Percentiles rank a stretch among this genome's conserved stretches.
Conservation (phyloP, 2,888 invertebrate species). For the Drosophila algonquin region DNA sequence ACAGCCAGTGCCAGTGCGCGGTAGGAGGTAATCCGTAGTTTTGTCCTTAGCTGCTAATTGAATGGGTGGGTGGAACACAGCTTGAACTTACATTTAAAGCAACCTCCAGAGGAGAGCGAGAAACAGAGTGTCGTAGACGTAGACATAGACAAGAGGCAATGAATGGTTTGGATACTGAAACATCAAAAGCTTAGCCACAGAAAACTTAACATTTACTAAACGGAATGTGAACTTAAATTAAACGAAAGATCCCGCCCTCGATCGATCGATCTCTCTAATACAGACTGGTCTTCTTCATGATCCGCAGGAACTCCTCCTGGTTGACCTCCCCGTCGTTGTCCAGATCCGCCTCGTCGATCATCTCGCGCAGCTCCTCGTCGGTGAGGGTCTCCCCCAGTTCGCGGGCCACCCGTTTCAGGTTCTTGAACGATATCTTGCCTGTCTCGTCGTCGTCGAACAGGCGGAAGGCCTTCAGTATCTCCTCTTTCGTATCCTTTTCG, state of each 20-base stretch:
- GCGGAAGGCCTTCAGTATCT: constrained; percentile 98
- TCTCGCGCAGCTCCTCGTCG: constrained; percentile 98
- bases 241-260: background rate
- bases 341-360: constrained; percentile 98
- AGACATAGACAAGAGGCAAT: background rate
- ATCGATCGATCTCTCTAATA: constrained; percentile 85
- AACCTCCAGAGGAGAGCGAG: background rate
- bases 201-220: background rate
- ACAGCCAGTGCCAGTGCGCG: constrained; percentile 65
- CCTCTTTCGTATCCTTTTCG: constrained; percentile 97
- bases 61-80: background rate
- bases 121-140: background rate
- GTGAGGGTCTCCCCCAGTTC: constrained; percentile 97
- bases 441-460: constrained; percentile 98
- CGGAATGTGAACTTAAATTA: background rate
- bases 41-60: constrained; percentile 33
- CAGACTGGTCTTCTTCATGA: constrained; percentile 98
- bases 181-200: constrained; percentile 1
- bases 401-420: constrained; percentile 96
- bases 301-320: constrained; percentile 96
- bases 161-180: background rate
- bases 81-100: background rate
- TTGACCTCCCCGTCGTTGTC: constrained; percentile 98
- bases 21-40: constrained; percentile 1
- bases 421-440: constrained; percentile 97